A percentile compares a stretch with the other conserved stretches of the same genome.
phyloP scores from a whole-genome alignment of 2,797 vertebrate genomes.

The Acipenser ruthenus region DNA sequence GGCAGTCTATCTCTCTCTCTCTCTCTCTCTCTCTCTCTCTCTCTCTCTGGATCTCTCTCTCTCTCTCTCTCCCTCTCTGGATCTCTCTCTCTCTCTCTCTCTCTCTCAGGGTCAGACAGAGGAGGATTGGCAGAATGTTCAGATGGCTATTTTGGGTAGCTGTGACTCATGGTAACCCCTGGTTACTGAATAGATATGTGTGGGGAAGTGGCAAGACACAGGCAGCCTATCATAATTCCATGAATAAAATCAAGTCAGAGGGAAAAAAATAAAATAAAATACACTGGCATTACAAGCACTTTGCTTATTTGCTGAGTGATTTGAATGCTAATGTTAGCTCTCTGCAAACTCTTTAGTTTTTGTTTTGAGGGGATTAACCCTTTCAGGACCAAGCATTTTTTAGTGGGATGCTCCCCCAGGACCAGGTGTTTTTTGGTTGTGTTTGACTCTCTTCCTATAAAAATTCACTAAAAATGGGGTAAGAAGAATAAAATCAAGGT shows the following conservation, averaged over 20 bases:
- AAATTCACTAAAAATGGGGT: too few relatives aligned
- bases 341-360: constrained; percentile 25
- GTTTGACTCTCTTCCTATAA: too few relatives aligned
- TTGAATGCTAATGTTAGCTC: constrained; percentile 21
- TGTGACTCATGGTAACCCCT: constrained; percentile 38
- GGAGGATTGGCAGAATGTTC: constrained; percentile 28
- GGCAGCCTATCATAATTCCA: constrained; percentile 26
- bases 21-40: too few relatives aligned
- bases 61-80: too few relatives aligned
- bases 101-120: constrained; percentile 16
- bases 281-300: constrained; percentile 11
- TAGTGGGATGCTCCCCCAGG: too few relatives aligned
- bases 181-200: constrained; percentile 33
- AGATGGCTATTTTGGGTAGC: constrained; percentile 34
- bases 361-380: constrained; percentile 13
- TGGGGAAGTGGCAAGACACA: constrained; percentile 22
- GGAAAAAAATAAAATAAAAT: constrained; percentile 4
- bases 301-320: constrained; percentile 29
- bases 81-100: too few relatives aligned
- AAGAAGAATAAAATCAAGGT: too few relatives aligned
- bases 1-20: too few relatives aligned
- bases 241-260: constrained; percentile 13
- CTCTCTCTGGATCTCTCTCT: too few relatives aligned
- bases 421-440: too few relatives aligned
- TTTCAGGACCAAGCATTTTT: too few relatives aligned